A percentile compares a stretch with the other conserved stretches of the same genome.
phyloP scores from a whole-genome alignment of 2,888 invertebrate species.

The Hybos culiciformis region DNA sequence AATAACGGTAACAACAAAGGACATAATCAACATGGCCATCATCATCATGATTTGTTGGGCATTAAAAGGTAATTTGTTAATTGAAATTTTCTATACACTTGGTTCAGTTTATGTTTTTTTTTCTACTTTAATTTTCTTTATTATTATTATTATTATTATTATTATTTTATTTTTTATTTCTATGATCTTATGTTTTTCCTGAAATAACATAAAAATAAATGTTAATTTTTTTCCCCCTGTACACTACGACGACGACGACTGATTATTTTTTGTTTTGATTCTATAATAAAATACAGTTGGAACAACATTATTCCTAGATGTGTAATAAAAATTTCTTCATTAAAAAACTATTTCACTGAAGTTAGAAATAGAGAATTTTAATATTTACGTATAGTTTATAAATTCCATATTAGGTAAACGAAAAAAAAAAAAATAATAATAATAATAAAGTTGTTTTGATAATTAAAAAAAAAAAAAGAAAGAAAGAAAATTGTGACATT shows the following conservation, averaged over 20 bases:
- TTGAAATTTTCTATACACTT: neutral
- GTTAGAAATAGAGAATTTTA: no score
- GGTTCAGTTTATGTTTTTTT: neutral
- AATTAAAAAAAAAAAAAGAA: no score
- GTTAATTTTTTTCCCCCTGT: neutral
- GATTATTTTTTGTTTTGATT: neutral
- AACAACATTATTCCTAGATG: neutral
- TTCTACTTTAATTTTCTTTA: neutral
- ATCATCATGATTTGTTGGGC: constrained; percentile 7
- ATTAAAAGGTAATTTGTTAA: constrained; percentile 1
- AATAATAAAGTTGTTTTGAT: no score
- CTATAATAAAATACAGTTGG: neutral
- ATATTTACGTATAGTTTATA: no score
- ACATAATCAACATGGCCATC: constrained; percentile 30
- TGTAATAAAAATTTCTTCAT: no score
- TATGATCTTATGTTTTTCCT: neutral
- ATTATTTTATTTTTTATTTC: neutral
- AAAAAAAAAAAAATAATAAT: no score
- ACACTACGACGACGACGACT: no score
- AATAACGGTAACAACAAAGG: constrained; percentile 34
- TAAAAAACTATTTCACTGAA: no score
- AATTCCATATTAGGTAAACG: no score
- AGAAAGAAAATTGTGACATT: no score
- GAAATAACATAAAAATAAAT: no score
- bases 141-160: neutral